phyloP scores from a whole-genome alignment of 1,140 invertebrate species.

The Micrasema minimum region DNA sequence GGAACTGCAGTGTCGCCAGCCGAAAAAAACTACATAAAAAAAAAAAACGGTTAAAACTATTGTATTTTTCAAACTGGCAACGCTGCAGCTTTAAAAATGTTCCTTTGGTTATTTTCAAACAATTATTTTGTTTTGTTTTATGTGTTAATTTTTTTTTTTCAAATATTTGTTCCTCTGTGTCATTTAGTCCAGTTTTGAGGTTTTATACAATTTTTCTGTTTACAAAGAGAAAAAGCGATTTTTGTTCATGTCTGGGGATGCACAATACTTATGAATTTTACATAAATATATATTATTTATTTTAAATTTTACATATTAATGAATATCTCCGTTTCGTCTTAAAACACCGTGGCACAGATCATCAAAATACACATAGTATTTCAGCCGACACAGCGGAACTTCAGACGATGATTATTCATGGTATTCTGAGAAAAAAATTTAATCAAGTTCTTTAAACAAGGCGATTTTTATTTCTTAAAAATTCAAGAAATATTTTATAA shows the following conservation, averaged over 20 bases:
- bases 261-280: slow-evolving; percentile 46
- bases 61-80: neutral
- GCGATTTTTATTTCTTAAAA: too few species aligned
- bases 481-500: too few species aligned
- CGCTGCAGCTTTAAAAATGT: slow-evolving; percentile 11
- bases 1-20: slow-evolving; percentile 15
- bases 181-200: slow-evolving; percentile 48
- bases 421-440: too few species aligned
- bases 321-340: too few species aligned
- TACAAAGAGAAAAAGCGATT: slow-evolving; percentile 21
- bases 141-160: slow-evolving; percentile 15
- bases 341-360: too few species aligned
- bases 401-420: too few species aligned
- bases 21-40: neutral
- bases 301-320: too few species aligned
- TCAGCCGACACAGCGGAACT: too few species aligned
- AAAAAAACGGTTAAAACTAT: neutral
- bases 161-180: slow-evolving; percentile 14
- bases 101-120: slow-evolving; percentile 31
- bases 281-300: slow-evolving; percentile 1
- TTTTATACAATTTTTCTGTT: slow-evolving; percentile 24
- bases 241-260: slow-evolving; percentile 49
- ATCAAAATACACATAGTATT: too few species aligned
- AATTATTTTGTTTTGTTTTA: slow-evolving; percentile 35
- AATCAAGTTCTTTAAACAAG: too few species aligned